phyloP scores from a whole-genome alignment of 2,113 vertebrate genomes.

The Cichladusa arquata region DNA sequence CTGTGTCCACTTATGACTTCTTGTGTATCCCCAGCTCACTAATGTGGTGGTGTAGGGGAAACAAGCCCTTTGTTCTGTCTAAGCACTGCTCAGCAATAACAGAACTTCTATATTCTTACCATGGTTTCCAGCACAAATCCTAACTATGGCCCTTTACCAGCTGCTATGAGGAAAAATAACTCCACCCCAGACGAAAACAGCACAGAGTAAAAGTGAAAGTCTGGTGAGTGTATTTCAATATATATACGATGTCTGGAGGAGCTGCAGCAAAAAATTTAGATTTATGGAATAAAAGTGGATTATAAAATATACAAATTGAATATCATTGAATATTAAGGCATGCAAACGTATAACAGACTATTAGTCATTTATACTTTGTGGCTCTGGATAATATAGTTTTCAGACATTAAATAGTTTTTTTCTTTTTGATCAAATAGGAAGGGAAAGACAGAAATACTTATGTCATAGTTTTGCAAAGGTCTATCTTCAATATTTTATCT shows the following conservation, averaged over 20 bases:
- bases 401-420: not conserved
- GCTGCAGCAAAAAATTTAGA: not conserved
- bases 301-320: not conserved
- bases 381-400: not conserved
- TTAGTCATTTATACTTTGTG: not conserved
- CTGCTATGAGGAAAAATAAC: not conserved
- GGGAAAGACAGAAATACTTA: not conserved
- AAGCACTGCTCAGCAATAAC: not conserved
- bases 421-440: not conserved
- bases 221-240: not conserved
- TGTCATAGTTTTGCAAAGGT: not conserved
- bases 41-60: not conserved
- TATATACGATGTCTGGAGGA: not conserved
- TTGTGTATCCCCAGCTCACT: not conserved
- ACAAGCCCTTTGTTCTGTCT: not conserved
- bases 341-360: not conserved
- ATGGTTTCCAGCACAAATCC: not conserved
- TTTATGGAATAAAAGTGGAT: not conserved
- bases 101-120: not conserved
- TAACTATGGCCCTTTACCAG: not conserved
- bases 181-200: not conserved
- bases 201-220: not conserved
- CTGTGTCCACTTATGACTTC: not conserved
- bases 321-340: not conserved
- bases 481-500: not conserved